These are phyloP conservation scores for Neolamprologus kungweensis DNA, from an alignment of 2,113 vertebrate genomes.

Conservation along the genomic window DNA sequence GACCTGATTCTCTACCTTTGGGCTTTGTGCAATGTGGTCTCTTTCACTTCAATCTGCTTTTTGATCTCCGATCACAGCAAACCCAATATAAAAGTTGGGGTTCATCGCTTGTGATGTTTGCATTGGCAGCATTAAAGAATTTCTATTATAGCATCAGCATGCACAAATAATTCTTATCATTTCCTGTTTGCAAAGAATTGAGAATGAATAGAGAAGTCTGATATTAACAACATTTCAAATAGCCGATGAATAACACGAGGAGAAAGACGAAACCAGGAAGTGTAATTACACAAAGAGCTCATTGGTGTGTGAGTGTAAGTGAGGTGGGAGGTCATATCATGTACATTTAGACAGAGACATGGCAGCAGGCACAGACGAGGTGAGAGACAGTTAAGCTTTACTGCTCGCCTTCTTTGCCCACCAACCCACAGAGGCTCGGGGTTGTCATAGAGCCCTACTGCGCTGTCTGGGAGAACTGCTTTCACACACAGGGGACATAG, in stretches of 20 bases:
- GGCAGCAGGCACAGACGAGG: conserved; percentile 36
- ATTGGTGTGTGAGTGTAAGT: neutral
- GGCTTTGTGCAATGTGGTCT: neutral
- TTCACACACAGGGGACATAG: conserved; percentile 38
- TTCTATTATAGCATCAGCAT: neutral
- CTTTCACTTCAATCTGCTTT: neutral
- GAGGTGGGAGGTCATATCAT: neutral
- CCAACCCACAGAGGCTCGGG: conserved; percentile 14
- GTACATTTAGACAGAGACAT: conserved; percentile 10
- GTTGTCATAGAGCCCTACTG: conserved; percentile 49
- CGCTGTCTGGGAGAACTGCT: conserved; percentile 50
- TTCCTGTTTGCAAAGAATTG: neutral
- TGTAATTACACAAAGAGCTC: neutral
- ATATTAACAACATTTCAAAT: neutral
- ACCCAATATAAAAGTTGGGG: neutral
- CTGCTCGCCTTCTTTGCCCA: conserved; percentile 1
- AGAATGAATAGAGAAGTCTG: neutral
- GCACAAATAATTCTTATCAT: neutral
- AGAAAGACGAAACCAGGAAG: neutral
- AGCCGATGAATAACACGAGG: neutral
- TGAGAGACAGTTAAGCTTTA: neutral
- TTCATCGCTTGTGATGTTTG: neutral
- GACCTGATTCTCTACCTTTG: neutral
- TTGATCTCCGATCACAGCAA: neutral
- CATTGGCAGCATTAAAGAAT: neutral